Base-by-base conservation (phyloP, 64 coral and sea anemone genomes). In the Pocillopora damicornis region DNA sequence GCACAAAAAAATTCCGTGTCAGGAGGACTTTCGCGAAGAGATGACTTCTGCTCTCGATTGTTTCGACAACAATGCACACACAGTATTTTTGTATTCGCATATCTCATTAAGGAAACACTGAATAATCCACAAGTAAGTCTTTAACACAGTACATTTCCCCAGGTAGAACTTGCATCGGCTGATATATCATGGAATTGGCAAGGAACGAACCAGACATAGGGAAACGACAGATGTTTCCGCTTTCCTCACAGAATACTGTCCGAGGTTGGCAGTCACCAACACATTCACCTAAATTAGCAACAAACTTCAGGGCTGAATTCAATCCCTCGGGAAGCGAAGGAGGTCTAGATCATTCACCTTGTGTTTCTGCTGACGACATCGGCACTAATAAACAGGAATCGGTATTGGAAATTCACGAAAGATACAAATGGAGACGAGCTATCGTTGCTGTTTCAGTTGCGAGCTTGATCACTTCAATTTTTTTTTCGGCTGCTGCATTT, bases 231-330 rank as follows among this genome's bases (percentile, higher is more conserved):
- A 68, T 22, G 17, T 68, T 68, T 68, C 17, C 65, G 65, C 17
- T 17, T 22, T 22, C 65, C 23, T 23, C 65, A 68, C 9, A 22
- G 65, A 20, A 68, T 56, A 2, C 14, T 51, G 20, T 23, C 76
- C 45, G 25, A n/a, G 76, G 56, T 11, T 9, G 9, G 17, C 23
- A 22, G 76, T 26, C 78, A 11, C 58, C 78, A n/a, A n/a, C 14
- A n/a, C 18, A 2, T 9, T 59, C 76, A 15, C 51, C 76, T 8
- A 78, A 78, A 59, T 78, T 78, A 42, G 76, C 76, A 59, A 45
- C 76, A 1, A 59, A 45, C 45, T 78, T 78, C 20, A 78, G 59
- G 13, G 76, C 76, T 23, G 76, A 78, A 78, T 59, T 78, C 18
- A 78, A 42, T 56, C 56, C 76, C 15, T 18, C 76, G 7, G 12